Percentiles rank a stretch among this genome's conserved stretches.
Evolutionary conservation across 1,140 invertebrate species (phyloP).

Genomic region (Triops cancriformis): DNA sequence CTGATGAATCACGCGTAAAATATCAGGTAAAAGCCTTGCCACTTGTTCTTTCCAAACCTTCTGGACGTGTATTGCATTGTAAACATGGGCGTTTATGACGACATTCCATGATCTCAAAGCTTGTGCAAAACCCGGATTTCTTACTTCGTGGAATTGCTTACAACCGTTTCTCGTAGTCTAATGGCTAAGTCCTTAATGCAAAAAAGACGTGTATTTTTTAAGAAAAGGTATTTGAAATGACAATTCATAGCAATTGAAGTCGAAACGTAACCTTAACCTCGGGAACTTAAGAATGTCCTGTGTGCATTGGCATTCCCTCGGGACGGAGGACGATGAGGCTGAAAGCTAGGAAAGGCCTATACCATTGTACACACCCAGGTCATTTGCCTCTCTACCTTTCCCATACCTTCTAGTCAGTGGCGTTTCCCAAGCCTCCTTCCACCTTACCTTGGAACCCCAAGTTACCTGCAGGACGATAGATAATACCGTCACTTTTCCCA

Average conservation of each 20-base stretch:
- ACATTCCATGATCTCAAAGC: background rate
- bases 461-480: background rate
- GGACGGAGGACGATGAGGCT: background rate
- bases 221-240: too few species aligned
- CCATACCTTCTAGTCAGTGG: background rate
- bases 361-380: constrained; percentile 4
- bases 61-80: background rate
- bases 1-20: background rate
- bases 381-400: background rate
- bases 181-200: too few species aligned
- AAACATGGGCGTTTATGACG: background rate
- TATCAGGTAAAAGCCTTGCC: background rate
- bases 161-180: too few species aligned
- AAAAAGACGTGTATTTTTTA: too few species aligned
- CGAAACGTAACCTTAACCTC: background rate
- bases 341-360: background rate
- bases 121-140: background rate
- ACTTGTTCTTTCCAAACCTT: background rate
- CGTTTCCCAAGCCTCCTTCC: background rate
- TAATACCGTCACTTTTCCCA: constrained; percentile 10
- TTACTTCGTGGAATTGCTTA: background rate
- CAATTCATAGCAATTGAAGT: too few species aligned
- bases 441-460: background rate
- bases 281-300: background rate
- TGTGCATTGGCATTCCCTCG: background rate